A percentile compares a stretch with the other conserved stretches of the same genome.
phyloP scores from a whole-genome alignment of 2,888 invertebrate species.

The Papilio gigon region DNA sequence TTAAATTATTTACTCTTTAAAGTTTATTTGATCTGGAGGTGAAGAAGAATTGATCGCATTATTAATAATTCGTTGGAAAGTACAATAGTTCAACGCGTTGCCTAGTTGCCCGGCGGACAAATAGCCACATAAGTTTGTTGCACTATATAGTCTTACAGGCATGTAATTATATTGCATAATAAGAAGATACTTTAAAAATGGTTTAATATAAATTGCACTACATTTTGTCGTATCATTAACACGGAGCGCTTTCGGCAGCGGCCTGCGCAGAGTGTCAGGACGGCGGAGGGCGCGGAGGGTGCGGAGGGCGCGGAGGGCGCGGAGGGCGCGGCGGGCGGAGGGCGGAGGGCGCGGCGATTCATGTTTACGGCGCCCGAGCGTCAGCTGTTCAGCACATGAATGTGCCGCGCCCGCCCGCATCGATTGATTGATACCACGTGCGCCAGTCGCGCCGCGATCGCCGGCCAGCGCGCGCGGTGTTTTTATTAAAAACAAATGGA shows the following conservation, averaged over 20 bases:
- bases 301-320: conserved; percentile 35
- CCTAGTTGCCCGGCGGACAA: too few relatives aligned
- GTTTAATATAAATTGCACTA: conserved; percentile 36
- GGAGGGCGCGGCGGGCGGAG: conserved; percentile 42
- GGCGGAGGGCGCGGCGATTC: conserved; percentile 63
- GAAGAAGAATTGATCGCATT: too few relatives aligned
- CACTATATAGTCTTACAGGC: too few relatives aligned
- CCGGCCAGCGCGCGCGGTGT: conserved; percentile 70
- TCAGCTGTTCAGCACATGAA: conserved; percentile 80
- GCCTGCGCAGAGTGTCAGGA: conserved; percentile 50
- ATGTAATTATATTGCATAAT: neutral
- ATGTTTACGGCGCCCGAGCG: conserved; percentile 78
- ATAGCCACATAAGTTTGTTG: too few relatives aligned
- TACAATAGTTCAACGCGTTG: too few relatives aligned
- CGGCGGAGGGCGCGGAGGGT: conserved; percentile 44
- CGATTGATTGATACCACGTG: conserved; percentile 77
- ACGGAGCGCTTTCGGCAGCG: conserved; percentile 35
- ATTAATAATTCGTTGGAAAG: too few relatives aligned
- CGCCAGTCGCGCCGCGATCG: conserved; percentile 68
- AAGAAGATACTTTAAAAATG: neutral
- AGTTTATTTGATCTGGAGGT: too few relatives aligned
- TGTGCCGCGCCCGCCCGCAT: conserved; percentile 77
- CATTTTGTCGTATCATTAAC: conserved; percentile 40
- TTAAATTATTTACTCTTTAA: too few relatives aligned
- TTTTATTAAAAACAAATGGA: too few relatives aligned